These are phyloP conservation scores for Mimachlamys varia DNA, from an alignment of 2,888 invertebrate genomes.

Conservation along the genomic window DNA sequence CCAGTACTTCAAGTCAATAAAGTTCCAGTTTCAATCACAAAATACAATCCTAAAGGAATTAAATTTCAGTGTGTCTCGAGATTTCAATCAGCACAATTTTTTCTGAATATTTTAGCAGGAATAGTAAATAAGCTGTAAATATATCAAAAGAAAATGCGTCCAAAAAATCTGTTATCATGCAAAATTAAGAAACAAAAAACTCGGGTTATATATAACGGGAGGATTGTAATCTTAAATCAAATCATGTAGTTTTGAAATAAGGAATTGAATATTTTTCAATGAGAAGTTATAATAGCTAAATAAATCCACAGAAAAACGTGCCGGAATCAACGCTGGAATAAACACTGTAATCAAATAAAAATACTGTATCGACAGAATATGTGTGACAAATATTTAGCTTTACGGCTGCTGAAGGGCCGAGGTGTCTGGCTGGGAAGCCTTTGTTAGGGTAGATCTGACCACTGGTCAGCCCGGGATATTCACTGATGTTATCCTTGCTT, in stretches of 20 bases:
- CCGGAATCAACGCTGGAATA: background rate
- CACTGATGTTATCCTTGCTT: constrained; percentile 2
- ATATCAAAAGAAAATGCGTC: background rate
- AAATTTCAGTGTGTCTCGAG: background rate
- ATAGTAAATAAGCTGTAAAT: background rate
- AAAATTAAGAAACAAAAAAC: background rate
- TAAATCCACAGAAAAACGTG: background rate
- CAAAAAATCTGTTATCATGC: background rate
- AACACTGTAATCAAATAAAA: constrained; percentile 1
- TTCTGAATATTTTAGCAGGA: background rate
- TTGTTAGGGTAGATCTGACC: constrained; percentile 32
- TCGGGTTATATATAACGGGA: background rate
- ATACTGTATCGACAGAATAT: background rate
- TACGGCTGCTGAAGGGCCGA: background rate
- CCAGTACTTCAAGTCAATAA: background rate
- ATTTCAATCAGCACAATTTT: background rate
- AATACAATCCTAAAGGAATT: background rate
- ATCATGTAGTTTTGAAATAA: background rate
- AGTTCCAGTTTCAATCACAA: background rate
- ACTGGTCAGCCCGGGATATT: background rate
- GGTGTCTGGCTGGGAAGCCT: background rate
- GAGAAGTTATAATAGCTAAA: background rate
- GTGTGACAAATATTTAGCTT: constrained; percentile 31
- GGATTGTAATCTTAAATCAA: background rate
- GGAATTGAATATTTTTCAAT: background rate